phyloP scores from a whole-genome alignment of 2,113 vertebrate species.

The Macroglossus sobrinus region DNA sequence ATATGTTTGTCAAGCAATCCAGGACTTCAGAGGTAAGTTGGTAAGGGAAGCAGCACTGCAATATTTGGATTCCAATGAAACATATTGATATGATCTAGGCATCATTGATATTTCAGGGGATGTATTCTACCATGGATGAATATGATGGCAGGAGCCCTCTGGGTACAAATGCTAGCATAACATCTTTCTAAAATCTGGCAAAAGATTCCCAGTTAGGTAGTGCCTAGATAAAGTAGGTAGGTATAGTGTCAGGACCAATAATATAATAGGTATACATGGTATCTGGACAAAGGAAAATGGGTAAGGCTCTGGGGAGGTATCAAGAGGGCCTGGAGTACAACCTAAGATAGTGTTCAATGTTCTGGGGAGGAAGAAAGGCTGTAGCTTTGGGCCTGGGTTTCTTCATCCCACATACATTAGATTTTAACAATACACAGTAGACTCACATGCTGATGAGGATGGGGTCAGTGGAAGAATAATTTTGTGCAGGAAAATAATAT shows the following conservation, averaged over 20 bases:
- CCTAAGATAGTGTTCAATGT: not conserved
- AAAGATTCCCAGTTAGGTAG: not conserved
- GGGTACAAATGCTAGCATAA: accelerated
- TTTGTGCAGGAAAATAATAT: not conserved
- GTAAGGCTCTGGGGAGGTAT: not conserved
- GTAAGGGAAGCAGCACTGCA: not conserved
- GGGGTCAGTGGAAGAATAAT: not conserved
- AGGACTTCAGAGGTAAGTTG: not conserved
- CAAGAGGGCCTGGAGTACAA: not conserved
- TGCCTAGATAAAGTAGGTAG: not conserved
- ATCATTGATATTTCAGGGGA: not conserved
- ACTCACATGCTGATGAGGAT: not conserved
- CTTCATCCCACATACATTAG: not conserved
- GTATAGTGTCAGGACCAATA: not conserved
- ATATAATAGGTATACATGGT: not conserved
- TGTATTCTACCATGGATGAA: not conserved
- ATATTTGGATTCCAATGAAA: not conserved
- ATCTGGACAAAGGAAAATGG: not conserved
- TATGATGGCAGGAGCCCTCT: not conserved
- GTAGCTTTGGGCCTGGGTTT: not conserved
- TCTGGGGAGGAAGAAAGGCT: not conserved
- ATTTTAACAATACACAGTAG: not conserved
- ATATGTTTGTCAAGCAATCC: not conserved
- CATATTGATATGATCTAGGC: not conserved
- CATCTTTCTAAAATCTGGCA: not conserved